Base-by-base conservation (phyloP, 1,140 invertebrate genomes). In the Lasioglossum albipes region DNA sequence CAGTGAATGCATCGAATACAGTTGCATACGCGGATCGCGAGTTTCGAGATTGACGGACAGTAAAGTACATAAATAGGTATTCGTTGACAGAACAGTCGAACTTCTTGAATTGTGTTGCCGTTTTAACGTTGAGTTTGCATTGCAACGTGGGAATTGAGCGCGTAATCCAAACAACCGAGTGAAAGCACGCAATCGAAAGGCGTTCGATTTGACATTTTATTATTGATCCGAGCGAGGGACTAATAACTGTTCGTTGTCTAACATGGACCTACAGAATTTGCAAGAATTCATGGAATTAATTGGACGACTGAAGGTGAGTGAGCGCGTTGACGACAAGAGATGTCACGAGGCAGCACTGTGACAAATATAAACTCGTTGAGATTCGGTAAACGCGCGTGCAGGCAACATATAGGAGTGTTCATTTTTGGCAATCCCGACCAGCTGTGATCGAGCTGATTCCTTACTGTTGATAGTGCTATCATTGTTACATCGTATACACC, bases 211-310 rank as follows among this genome's bases (percentile, higher is more conserved):
- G 0, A 45, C 2, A 9, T 20, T 5, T 42, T 16, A 13, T n/a
- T 5, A 41, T 13, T 18, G 2, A 57, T 22, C 1, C 54, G 18
- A 16, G 6, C n/a, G 16, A 69, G 7, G 18, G 10, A 20, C 10
- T 12, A 13, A 1, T 1, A 54, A 54, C 16, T 22, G 42, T 57
- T n/a, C 2, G 41, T 1, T 52, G 49, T 22, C 20, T 18, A 42
- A 54, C 62, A 91, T 93, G 88, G 90, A 93, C 13, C 82, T 89
- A 0, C 88, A 89, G 68, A 92, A 92, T 52, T 82, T 92, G 2
- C 89, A 95, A 49, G 94, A 95, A 89, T 95, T 95, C 84, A 93
- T 95, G 86, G 94, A 95, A 87, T 82, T 95, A 20, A 94, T 95
- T 31, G 95, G 95, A 5, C 91, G 93, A 85, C 84, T 95, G 2